Conservation (phyloP, 2,113 vertebrate genomes). For the Hymenochirus boettgeri region DNA sequence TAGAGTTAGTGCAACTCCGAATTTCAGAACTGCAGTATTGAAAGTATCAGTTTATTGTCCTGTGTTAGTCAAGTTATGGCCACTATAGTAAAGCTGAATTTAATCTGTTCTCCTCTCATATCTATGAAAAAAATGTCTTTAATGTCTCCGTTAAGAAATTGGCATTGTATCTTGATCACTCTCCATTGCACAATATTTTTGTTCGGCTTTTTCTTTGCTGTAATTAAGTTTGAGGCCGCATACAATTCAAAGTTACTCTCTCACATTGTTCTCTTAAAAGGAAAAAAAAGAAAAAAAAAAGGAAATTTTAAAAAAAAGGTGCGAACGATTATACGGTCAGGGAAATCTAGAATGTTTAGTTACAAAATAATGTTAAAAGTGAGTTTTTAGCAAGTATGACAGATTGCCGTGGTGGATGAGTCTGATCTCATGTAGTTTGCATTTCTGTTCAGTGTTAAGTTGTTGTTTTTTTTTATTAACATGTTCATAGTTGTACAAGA, state of each 20-base stretch:
- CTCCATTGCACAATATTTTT: conserved; percentile 85
- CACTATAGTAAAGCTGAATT: too few species aligned
- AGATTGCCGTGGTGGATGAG: conserved; percentile 51
- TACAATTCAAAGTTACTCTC: conserved; percentile 70
- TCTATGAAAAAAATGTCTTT: too few species aligned
- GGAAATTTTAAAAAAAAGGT: conserved; percentile 53
- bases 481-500: conserved; percentile 62
- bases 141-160: conserved; percentile 8
- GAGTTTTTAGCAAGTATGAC: conserved; percentile 56
- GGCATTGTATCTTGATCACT: conserved; percentile 85
- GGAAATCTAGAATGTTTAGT: conserved; percentile 60
- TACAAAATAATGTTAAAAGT: conserved; percentile 50
- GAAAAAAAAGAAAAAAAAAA: conserved; percentile 4
- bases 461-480: conserved; percentile 63
- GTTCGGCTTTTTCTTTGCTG: conserved; percentile 68
- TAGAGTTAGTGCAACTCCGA: too few species aligned
- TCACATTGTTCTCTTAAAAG: conserved; percentile 62
- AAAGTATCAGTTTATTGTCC: too few species aligned
- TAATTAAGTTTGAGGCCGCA: conserved; percentile 84
- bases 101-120: too few species aligned
- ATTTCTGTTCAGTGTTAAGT: conserved; percentile 67
- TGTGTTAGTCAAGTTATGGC: too few species aligned
- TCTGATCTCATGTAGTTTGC: conserved; percentile 51
- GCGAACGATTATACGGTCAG: conserved; percentile 66
- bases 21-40: too few species aligned